Conservation (phyloP, 2,888 invertebrate genomes). For the Bimastos eiseni region DNA sequence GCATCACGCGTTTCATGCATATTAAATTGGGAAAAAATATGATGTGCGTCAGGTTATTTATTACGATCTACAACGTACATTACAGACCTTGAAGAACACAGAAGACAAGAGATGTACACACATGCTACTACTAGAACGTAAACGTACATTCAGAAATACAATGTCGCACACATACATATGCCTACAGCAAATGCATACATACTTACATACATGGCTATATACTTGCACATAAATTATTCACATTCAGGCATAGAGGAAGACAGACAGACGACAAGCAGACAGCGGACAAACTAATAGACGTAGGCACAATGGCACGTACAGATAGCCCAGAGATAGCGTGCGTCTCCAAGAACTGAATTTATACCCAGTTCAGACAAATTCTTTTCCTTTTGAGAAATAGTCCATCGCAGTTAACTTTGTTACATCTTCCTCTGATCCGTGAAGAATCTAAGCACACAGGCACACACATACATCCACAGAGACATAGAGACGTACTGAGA, state of each 20-base stretch:
- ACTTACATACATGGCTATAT: too few relatives aligned
- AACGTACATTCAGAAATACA: not conserved
- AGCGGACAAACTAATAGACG: not conserved
- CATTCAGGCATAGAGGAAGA: not conserved
- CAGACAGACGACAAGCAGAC: not conserved
- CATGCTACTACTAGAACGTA: not conserved
- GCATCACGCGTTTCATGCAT: not conserved
- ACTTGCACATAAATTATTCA: too few relatives aligned
- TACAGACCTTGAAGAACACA: not conserved
- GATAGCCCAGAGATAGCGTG: not conserved
- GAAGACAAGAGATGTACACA: not conserved
- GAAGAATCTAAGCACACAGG: not conserved
- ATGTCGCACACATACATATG: too few relatives aligned
- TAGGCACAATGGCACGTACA: not conserved
- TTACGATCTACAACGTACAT: not conserved
- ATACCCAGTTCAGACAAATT: not conserved
- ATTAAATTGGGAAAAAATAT: not conserved
- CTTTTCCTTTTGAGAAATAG: not conserved
- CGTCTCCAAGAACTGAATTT: not conserved
- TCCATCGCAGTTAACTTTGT: slow-evolving; percentile 4
- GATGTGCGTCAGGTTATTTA: not conserved
- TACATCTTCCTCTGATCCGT: not conserved
- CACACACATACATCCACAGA: not conserved
- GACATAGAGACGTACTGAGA: not conserved
- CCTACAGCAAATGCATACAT: too few relatives aligned